Percentiles rank a stretch among this genome's conserved stretches.
Conservation (phyloP, 2,888 invertebrate genomes). For the Nudaria mundana region DNA sequence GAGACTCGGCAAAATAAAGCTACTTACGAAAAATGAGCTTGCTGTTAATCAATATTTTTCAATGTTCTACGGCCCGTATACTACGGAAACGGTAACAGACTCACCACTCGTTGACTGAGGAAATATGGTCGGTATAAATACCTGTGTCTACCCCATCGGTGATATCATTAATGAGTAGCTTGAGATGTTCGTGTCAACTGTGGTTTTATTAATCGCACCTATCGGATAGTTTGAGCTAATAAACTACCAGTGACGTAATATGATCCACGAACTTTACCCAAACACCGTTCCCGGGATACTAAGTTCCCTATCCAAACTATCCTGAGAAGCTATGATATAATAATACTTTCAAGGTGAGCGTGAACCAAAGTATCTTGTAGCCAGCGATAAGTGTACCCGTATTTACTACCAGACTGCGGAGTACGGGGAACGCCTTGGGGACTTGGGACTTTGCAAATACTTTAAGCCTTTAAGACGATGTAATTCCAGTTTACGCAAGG, state of each 20-base stretch:
- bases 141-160: too few species aligned
- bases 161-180: too few species aligned
- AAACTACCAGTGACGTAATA: background rate
- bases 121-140: too few species aligned
- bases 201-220: too few species aligned
- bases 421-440: background rate
- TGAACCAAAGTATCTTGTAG: background rate
- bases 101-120: too few species aligned
- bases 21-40: too few species aligned
- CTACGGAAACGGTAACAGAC: too few species aligned
- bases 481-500: background rate
- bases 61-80: too few species aligned
- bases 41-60: too few species aligned
- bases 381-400: background rate
- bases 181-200: too few species aligned
- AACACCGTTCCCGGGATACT: background rate
- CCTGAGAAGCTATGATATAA: conserved; percentile 1
- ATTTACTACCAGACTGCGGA: conserved; percentile 1
- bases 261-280: background rate
- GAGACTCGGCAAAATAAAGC: too few species aligned
- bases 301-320: background rate
- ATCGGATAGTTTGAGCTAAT: background rate
- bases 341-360: background rate
- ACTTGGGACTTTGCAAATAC: conserved; percentile 2
- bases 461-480: conserved; percentile 1